Evolutionary conservation across 2,797 vertebrate genomes (phyloP).

Genomic region (Gymnoscopelus braueri): DNA sequence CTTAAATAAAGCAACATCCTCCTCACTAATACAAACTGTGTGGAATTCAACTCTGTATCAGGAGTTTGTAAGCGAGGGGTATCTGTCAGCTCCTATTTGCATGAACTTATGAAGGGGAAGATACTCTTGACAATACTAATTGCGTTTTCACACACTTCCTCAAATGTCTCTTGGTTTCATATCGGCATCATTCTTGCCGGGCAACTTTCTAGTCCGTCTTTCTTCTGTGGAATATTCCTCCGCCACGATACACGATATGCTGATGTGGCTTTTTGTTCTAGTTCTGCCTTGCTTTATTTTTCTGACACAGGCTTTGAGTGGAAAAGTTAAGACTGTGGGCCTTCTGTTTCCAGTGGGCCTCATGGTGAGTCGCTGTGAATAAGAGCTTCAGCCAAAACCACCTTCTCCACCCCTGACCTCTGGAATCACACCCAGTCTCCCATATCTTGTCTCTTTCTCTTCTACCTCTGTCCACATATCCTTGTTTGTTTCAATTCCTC

Average conservation of each 20-base stretch:
- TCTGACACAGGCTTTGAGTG: too few relatives aligned
- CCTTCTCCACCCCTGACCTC: too few relatives aligned
- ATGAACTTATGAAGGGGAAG: neutral
- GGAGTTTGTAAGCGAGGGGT: constrained; percentile 6
- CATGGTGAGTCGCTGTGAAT: neutral
- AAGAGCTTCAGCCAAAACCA: neutral
- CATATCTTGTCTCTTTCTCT: too few relatives aligned
- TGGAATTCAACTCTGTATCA: constrained; percentile 17
- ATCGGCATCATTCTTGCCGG: neutral
- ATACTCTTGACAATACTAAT: constrained; percentile 1
- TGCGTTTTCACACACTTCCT: constrained; percentile 9
- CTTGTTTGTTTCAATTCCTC: too few relatives aligned
- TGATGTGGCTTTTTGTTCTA: constrained; percentile 2
- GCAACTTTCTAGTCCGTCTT: neutral
- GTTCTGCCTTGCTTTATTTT: too few relatives aligned
- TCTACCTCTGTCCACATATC: too few relatives aligned
- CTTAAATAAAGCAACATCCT: constrained; percentile 46
- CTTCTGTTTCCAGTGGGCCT: neutral
- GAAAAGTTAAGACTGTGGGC: too few relatives aligned
- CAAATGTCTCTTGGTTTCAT: neutral
- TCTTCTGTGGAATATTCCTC: neutral
- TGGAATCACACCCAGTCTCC: too few relatives aligned
- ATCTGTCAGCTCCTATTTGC: constrained; percentile 1
- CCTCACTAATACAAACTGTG: constrained; percentile 26
- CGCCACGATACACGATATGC: neutral